These are phyloP conservation scores for Chloroclystis v-ata DNA, from an alignment of 2,888 invertebrate species.

Conservation along the genomic window DNA sequence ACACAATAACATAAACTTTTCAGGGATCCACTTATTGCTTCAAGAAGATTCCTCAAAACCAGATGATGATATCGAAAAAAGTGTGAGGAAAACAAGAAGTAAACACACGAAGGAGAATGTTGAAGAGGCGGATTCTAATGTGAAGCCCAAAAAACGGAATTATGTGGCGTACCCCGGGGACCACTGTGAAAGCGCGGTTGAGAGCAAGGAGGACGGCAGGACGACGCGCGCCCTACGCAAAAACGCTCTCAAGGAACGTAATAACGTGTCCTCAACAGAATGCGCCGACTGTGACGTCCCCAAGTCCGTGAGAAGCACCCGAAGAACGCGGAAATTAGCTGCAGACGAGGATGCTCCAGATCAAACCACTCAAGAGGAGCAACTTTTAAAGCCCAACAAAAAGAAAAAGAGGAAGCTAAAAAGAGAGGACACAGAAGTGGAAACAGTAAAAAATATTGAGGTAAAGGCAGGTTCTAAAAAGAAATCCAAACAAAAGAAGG, in stretches of 20 bases:
- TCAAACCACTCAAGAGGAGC: constrained; percentile 20
- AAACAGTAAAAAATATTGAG: constrained; percentile 12
- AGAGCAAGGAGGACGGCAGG: constrained; percentile 23
- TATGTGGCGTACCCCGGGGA: constrained; percentile 59
- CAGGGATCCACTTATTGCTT: constrained; percentile 55
- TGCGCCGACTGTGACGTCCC: constrained; percentile 27
- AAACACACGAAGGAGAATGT: constrained; percentile 46
- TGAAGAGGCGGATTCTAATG: constrained; percentile 29
- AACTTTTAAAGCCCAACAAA: constrained; percentile 34
- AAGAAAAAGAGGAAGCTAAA: constrained; percentile 34
- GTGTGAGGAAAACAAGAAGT: constrained; percentile 50
- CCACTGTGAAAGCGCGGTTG: constrained; percentile 31
- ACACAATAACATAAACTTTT: constrained; percentile 27
- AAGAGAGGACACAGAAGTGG: constrained; percentile 11
- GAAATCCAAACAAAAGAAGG: constrained; percentile 46
- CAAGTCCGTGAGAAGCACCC: constrained; percentile 38
- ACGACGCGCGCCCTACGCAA: constrained; percentile 34
- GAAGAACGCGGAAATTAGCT: constrained; percentile 40
- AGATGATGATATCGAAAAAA: constrained; percentile 34
- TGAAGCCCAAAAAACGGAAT: constrained; percentile 49
- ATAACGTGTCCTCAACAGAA: constrained; percentile 27
- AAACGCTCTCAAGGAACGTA: constrained; percentile 48
- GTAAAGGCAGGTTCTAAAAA: constrained; percentile 28
- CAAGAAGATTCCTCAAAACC: constrained; percentile 31
- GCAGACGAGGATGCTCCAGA: constrained; percentile 30